These are phyloP conservation scores for Porites divaricata DNA, from an alignment of 92 coral and sea anemone species.

Conservation along the genomic window DNA sequence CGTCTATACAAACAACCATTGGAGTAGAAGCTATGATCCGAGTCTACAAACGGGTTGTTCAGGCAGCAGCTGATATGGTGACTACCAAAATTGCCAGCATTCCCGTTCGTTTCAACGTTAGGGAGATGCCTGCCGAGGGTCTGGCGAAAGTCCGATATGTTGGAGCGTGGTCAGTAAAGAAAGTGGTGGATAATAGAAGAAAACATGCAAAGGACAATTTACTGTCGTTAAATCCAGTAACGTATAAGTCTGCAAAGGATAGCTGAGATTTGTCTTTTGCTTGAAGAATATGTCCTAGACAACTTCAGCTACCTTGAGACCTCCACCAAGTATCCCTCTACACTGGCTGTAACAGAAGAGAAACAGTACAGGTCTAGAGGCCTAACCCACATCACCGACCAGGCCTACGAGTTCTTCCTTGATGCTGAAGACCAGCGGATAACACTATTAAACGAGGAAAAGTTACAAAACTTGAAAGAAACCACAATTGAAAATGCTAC, in stretches of 20 bases:
- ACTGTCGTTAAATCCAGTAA: neutral
- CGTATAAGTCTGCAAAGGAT: neutral
- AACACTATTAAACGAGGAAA: constrained; percentile 2
- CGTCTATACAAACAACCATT: neutral
- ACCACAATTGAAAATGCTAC: neutral
- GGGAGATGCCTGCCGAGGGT: neutral
- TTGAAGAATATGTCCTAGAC: neutral
- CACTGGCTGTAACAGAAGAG: constrained; percentile 39
- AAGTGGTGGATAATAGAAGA: neutral
- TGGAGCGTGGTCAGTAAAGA: constrained; percentile 3
- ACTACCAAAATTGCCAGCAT: neutral
- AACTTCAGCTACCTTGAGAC: constrained; percentile 1
- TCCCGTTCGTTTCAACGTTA: neutral
- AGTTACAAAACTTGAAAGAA: neutral
- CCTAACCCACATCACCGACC: constrained; percentile 32
- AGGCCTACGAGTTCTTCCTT: constrained; percentile 14
- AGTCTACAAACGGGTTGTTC: neutral
- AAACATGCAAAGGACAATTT: neutral
- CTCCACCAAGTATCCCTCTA: constrained; percentile 8
- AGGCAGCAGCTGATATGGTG: neutral
- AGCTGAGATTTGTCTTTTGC: neutral
- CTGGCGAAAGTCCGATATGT: constrained; percentile 4
- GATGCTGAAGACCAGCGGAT: constrained; percentile 19
- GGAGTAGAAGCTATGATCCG: neutral
- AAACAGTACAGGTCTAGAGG: constrained; percentile 36